Evolutionary conservation across 2,888 invertebrate genomes (phyloP).

Genomic region (Sinhomidia bicolor): DNA sequence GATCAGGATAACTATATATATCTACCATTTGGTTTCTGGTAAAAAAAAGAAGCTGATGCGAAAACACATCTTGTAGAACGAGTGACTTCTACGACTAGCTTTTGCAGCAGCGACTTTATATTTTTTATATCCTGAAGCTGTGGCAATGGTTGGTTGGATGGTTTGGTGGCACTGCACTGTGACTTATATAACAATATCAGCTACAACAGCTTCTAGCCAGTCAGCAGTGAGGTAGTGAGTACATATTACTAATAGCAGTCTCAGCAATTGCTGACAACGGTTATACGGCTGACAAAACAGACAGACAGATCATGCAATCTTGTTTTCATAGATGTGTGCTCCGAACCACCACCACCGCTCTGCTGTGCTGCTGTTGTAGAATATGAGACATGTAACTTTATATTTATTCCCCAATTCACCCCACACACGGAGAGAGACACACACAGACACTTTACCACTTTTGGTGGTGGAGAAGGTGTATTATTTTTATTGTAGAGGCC

Average conservation of each 20-base stretch:
- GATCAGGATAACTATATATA: neutral
- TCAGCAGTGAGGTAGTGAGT: neutral
- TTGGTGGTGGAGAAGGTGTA: too few species aligned
- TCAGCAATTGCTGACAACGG: conserved; percentile 66
- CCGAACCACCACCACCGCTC: too few species aligned
- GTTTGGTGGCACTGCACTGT: neutral
- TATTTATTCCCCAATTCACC: neutral
- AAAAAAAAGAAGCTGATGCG: conserved; percentile 36
- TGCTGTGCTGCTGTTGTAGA: neutral
- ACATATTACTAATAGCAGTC: conserved; percentile 35
- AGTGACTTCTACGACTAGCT: conserved; percentile 42
- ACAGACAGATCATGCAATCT: conserved; percentile 63
- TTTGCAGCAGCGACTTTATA: conserved; percentile 39
- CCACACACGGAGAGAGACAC: too few species aligned
- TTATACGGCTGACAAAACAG: conserved; percentile 61
- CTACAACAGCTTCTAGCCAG: neutral
- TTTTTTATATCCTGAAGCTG: conserved; percentile 48
- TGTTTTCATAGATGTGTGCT: conserved; percentile 6
- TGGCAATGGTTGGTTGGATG: conserved; percentile 24
- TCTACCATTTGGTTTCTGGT: conserved; percentile 13
- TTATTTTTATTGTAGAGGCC: neutral
- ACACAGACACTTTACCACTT: neutral
- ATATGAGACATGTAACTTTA: neutral
- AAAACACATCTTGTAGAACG: conserved; percentile 32
- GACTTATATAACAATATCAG: neutral